Evolutionary conservation across 2,797 vertebrate genomes (phyloP).

Genomic region (Pempheris klunzingeri): DNA sequence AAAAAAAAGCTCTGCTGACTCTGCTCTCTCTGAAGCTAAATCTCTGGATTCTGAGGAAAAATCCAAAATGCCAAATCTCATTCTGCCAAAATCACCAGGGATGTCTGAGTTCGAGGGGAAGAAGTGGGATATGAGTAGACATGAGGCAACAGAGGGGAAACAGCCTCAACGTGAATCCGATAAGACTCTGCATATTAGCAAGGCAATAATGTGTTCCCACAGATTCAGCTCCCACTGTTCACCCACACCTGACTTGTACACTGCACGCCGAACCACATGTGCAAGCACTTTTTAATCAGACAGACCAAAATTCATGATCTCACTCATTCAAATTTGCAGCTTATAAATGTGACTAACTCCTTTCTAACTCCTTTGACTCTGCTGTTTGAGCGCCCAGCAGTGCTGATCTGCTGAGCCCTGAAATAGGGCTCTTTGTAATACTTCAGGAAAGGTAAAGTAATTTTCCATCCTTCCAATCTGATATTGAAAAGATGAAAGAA

Average conservation of each 20-base stretch:
- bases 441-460: slow-evolving; percentile 55
- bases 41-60: slow-evolving; percentile 62
- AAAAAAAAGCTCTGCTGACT: slow-evolving; percentile 23
- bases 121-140: slow-evolving; percentile 70
- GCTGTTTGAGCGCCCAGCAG: background rate
- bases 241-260: slow-evolving; percentile 28
- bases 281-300: slow-evolving; percentile 9
- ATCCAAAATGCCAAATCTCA: slow-evolving; percentile 64
- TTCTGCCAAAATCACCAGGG: slow-evolving; percentile 62
- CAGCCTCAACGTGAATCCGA: slow-evolving; percentile 56
- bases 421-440: slow-evolving; percentile 43
- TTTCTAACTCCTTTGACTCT: slow-evolving; percentile 26
- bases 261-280: slow-evolving; percentile 20
- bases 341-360: slow-evolving; percentile 33
- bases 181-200: slow-evolving; percentile 64
- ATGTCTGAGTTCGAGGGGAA: slow-evolving; percentile 60
- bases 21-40: slow-evolving; percentile 51
- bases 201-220: slow-evolving; percentile 52
- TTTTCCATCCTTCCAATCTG: slow-evolving; percentile 53
- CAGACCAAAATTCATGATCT: slow-evolving; percentile 1
- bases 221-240: slow-evolving; percentile 41
- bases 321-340: slow-evolving; percentile 14
- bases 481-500: slow-evolving; percentile 62
- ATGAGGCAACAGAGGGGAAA: slow-evolving; percentile 61
- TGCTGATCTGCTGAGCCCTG: slow-evolving; percentile 36